A percentile compares a stretch with the other conserved stretches of the same genome.
These are phyloP conservation scores for Biston stratarius DNA, from an alignment of 2,888 invertebrate genomes.

Conservation along the genomic window DNA sequence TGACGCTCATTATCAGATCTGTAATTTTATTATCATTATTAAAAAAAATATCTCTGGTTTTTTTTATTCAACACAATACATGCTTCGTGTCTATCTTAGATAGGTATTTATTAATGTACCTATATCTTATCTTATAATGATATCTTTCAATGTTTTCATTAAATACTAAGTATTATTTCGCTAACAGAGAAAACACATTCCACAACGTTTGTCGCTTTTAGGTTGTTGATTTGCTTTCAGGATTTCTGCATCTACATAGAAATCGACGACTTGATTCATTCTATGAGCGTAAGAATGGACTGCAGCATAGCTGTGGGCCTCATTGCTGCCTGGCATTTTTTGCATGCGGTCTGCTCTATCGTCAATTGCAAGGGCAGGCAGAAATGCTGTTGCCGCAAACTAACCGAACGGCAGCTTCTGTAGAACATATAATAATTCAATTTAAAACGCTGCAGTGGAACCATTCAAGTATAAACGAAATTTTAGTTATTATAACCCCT, in stretches of 20 bases:
- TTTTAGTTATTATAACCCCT: too few relatives aligned
- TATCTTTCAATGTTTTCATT: too few relatives aligned
- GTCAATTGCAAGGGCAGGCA: background rate
- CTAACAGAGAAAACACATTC: constrained; percentile 1
- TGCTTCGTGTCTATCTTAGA: too few relatives aligned
- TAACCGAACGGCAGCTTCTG: background rate
- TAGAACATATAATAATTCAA: background rate
- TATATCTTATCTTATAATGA: too few relatives aligned
- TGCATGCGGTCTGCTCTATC: background rate
- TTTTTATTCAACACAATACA: too few relatives aligned
- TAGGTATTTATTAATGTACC: too few relatives aligned
- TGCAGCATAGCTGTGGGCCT: background rate
- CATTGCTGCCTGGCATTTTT: background rate
- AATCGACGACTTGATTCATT: background rate
- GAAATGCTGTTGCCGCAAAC: background rate
- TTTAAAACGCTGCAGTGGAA: background rate
- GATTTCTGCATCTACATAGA: background rate
- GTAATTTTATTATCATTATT: too few relatives aligned
- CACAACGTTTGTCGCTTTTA: background rate
- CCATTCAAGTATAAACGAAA: background rate
- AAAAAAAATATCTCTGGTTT: too few relatives aligned
- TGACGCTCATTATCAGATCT: too few relatives aligned
- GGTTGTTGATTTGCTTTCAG: background rate
- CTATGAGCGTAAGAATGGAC: background rate
- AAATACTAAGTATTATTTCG: background rate